Evolutionary conservation across 2,113 vertebrate species (phyloP).

Genomic region (Hemicordylus capensis): DNA sequence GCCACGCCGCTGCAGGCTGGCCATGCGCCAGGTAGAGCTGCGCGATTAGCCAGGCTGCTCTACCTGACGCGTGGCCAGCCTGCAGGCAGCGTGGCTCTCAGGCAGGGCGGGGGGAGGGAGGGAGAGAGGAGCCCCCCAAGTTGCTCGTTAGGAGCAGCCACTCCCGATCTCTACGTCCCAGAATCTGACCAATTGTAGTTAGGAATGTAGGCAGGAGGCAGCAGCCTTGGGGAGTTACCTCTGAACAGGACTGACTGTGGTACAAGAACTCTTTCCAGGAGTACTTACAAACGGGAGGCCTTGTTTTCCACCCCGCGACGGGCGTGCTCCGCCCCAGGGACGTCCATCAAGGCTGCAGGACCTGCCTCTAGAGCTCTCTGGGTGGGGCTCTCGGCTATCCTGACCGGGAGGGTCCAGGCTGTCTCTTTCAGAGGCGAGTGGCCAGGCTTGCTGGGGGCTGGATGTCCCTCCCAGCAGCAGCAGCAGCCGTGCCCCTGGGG

Average conservation of each 20-base stretch:
- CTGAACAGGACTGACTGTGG: background rate
- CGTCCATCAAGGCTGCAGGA: constrained; percentile 76
- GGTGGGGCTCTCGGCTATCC: constrained; percentile 5
- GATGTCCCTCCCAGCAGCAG: constrained; percentile 25
- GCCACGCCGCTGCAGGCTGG: too few relatives aligned
- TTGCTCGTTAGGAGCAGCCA: too few relatives aligned
- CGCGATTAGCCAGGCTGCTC: too few relatives aligned
- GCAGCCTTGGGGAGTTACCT: background rate
- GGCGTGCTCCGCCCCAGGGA: constrained; percentile 70
- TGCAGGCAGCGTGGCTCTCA: too few relatives aligned
- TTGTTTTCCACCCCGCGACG: constrained; percentile 63
- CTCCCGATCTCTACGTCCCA: too few relatives aligned
- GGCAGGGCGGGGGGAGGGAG: too few relatives aligned
- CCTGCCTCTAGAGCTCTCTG: constrained; percentile 78
- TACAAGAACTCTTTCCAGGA: background rate
- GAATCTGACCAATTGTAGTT: too few relatives aligned
- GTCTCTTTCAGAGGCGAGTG: constrained; percentile 38
- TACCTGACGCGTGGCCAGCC: too few relatives aligned
- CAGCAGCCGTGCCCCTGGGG: constrained; percentile 15
- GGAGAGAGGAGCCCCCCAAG: too few relatives aligned
- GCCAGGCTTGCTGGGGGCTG: background rate
- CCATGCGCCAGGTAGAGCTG: too few relatives aligned
- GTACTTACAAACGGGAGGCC: constrained; percentile 81
- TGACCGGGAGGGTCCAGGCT: constrained; percentile 8
- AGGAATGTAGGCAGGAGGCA: too few relatives aligned